A percentile compares a stretch with the other conserved stretches of the same genome.
Evolutionary conservation across 1,140 invertebrate genomes (phyloP).

Genomic region (Solen grandis): DNA sequence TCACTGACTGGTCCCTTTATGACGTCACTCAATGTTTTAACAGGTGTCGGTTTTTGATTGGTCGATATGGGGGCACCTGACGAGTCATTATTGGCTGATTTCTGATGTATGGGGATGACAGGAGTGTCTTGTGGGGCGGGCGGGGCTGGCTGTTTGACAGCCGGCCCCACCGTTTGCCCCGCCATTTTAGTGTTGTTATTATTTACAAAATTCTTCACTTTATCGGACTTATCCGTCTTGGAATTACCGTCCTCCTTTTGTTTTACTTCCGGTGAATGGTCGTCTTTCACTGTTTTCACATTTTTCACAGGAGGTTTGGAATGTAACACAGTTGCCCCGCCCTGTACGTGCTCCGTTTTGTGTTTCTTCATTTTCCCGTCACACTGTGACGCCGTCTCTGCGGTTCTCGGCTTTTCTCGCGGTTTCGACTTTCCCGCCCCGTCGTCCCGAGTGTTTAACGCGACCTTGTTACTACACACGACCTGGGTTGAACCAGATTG

Average conservation of each 20-base stretch:
- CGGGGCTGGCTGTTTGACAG: too few relatives aligned
- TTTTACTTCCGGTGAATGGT: not conserved
- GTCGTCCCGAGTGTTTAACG: not conserved
- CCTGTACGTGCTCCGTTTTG: conserved; percentile 1
- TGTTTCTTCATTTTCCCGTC: conserved; percentile 42
- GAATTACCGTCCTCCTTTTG: not conserved
- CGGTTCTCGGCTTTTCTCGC: conserved; percentile 42
- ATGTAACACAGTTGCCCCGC: not conserved
- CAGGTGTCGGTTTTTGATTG: not conserved
- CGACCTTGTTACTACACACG: not conserved
- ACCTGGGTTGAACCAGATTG: not conserved
- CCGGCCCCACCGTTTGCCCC: too few relatives aligned
- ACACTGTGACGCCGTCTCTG: conserved; percentile 49
- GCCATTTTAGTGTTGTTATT: too few relatives aligned
- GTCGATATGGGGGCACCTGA: not conserved
- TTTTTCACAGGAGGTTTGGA: not conserved
- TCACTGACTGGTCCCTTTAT: not conserved
- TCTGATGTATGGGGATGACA: not conserved
- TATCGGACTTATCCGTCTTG: not conserved
- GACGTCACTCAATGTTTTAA: not conserved
- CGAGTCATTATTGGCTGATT: not conserved
- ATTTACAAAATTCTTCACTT: too few relatives aligned
- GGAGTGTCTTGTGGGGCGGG: not conserved
- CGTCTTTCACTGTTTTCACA: not conserved
- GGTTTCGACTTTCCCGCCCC: not conserved